Percentiles rank a stretch among this genome's conserved stretches.
Conservation (phyloP, 2,113 vertebrate species). For the Hydrolagus affinis region DNA sequence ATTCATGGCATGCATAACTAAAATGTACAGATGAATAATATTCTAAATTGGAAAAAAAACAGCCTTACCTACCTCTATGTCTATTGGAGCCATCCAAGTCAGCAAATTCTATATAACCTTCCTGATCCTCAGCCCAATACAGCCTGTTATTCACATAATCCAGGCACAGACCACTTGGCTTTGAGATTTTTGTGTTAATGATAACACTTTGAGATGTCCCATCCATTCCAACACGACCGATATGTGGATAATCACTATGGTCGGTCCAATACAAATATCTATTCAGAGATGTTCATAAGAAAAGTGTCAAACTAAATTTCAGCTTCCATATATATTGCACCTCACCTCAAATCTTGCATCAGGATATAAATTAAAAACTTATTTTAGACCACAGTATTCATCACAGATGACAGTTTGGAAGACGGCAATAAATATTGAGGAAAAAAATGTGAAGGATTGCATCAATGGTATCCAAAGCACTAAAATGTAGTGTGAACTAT, state of each 20-base stretch:
- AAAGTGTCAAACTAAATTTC: background rate
- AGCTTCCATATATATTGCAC: background rate
- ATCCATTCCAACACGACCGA: constrained; percentile 91
- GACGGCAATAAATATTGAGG: background rate
- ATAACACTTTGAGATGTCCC: constrained; percentile 75
- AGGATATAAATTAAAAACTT: background rate
- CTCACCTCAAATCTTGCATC: background rate
- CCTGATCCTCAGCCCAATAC: constrained; percentile 80
- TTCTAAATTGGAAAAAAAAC: background rate
- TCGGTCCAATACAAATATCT: constrained; percentile 97
- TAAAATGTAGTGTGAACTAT: background rate
- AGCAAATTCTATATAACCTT: constrained; percentile 89
- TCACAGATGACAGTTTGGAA: background rate
- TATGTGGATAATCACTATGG: constrained; percentile 83
- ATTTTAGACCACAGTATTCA: background rate
- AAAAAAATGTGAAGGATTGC: background rate
- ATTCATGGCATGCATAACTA: background rate
- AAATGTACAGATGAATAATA: background rate
- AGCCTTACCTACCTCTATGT: constrained; percentile 68
- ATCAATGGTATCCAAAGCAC: background rate
- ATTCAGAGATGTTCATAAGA: constrained; percentile 32
- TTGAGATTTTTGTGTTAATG: constrained; percentile 81
- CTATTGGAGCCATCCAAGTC: constrained; percentile 86
- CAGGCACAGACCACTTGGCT: constrained; percentile 84
- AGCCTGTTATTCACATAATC: constrained; percentile 91